phyloP scores from a whole-genome alignment of 1,140 invertebrate genomes.

The Thrips palmi region DNA sequence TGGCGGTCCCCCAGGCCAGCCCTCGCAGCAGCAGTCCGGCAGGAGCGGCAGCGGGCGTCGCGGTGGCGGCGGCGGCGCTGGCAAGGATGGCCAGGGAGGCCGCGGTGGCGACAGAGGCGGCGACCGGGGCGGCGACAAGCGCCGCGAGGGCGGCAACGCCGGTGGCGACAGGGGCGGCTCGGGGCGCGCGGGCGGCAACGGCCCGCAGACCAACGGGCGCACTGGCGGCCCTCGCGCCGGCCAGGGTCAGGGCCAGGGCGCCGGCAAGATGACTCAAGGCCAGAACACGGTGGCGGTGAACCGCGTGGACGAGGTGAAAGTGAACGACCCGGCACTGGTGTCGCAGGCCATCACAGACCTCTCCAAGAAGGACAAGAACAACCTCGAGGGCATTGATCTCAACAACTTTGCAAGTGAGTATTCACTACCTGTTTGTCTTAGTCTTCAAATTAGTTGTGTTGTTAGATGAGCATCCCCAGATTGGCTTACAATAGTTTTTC shows the following conservation, averaged over 20 bases:
- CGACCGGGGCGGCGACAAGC: conserved; percentile 8
- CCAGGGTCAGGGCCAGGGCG: conserved; percentile 7
- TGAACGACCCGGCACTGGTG: conserved; percentile 2
- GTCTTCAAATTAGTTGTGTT: not conserved
- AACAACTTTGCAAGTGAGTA: conserved; percentile 33
- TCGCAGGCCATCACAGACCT: conserved; percentile 11
- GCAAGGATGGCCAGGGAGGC: conserved; percentile 4
- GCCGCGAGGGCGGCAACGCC: not conserved
- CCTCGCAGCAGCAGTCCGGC: not conserved
- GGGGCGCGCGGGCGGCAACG: conserved; percentile 4
- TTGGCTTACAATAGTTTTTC: conserved; percentile 12
- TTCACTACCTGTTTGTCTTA: not conserved
- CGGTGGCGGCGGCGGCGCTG: not conserved
- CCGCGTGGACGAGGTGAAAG: conserved; percentile 8
- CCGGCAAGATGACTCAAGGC: conserved; percentile 6
- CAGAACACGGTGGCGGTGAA: conserved; percentile 10
- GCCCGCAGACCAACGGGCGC: conserved; percentile 6
- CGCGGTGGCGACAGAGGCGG: conserved; percentile 7
- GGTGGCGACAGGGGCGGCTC: conserved; percentile 7
- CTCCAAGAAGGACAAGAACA: conserved; percentile 25
- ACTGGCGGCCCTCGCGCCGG: conserved; percentile 6
- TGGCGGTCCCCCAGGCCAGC: no score
- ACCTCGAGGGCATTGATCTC: conserved; percentile 31
- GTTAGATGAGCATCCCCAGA: not conserved
- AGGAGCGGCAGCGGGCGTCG: not conserved